These are phyloP conservation scores for Saccostrea cuccullata DNA, from an alignment of 1,140 invertebrate genomes.

Conservation along the genomic window DNA sequence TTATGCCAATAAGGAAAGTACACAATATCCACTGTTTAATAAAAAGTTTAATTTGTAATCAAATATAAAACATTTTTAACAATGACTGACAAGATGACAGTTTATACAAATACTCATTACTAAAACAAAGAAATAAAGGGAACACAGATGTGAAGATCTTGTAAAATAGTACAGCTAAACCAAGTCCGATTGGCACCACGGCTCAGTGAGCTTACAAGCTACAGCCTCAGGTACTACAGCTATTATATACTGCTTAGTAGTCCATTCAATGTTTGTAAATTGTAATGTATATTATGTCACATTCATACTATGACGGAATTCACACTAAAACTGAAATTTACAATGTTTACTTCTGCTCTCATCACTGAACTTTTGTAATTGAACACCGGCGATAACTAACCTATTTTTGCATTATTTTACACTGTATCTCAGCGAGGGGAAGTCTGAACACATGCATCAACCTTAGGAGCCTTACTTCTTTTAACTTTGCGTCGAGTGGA, in stretches of 20 bases:
- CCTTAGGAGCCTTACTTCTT: conserved; percentile 46
- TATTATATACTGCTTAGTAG: not conserved
- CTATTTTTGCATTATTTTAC: not conserved
- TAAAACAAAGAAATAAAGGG: not conserved
- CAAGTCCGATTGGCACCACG: not conserved
- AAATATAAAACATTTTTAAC: conserved; percentile 1
- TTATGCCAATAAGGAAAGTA: too few relatives aligned
- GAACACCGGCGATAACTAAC: not conserved
- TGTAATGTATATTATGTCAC: not conserved
- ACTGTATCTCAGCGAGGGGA: conserved; percentile 41
- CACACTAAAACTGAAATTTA: too few relatives aligned
- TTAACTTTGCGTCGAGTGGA: conserved; percentile 40
- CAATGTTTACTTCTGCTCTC: too few relatives aligned
- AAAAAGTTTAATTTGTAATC: not conserved
- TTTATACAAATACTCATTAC: not conserved
- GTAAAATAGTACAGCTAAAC: not conserved
- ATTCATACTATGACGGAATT: too few relatives aligned
- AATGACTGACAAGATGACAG: not conserved
- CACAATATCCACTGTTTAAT: not conserved
- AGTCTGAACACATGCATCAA: conserved; percentile 54
- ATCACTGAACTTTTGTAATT: too few relatives aligned
- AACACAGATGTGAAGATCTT: not conserved
- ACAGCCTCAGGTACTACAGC: not conserved
- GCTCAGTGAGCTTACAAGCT: not conserved
- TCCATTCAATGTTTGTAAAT: not conserved